A percentile compares a stretch with the other conserved stretches of the same genome.
phyloP scores from a whole-genome alignment of 2,888 invertebrate genomes.

The Cantharis rustica region DNA sequence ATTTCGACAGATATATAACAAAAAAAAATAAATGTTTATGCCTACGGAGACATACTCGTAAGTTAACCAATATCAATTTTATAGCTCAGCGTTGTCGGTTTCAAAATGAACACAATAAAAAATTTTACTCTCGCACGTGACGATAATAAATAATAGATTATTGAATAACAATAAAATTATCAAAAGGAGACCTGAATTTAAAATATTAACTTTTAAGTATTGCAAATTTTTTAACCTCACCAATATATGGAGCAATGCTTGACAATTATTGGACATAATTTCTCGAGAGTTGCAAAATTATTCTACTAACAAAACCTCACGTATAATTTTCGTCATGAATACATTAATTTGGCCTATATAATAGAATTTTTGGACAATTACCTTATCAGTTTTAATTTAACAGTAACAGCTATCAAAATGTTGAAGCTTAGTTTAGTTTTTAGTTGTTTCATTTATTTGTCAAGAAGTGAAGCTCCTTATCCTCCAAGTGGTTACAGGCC shows the following conservation, averaged over 20 bases:
- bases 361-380: background rate
- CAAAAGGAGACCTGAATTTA: background rate
- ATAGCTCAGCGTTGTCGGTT: background rate
- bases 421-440: background rate
- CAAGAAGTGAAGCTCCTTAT: conserved; percentile 11
- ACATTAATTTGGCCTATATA: background rate
- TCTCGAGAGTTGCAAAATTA: background rate
- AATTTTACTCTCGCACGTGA: background rate
- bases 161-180: background rate
- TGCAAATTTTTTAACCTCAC: background rate
- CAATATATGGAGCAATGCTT: background rate
- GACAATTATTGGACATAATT: background rate
- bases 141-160: background rate
- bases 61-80: background rate
- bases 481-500: conserved; percentile 27
- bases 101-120: background rate
- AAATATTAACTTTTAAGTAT: background rate
- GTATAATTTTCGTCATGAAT: background rate
- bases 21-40: background rate
- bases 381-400: background rate
- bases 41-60: background rate
- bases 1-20: background rate
- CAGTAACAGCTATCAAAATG: background rate
- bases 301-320: background rate
- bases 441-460: background rate